Evolutionary conservation across 2,888 invertebrate species (phyloP).

Genomic region (Mythimna vitellina): DNA sequence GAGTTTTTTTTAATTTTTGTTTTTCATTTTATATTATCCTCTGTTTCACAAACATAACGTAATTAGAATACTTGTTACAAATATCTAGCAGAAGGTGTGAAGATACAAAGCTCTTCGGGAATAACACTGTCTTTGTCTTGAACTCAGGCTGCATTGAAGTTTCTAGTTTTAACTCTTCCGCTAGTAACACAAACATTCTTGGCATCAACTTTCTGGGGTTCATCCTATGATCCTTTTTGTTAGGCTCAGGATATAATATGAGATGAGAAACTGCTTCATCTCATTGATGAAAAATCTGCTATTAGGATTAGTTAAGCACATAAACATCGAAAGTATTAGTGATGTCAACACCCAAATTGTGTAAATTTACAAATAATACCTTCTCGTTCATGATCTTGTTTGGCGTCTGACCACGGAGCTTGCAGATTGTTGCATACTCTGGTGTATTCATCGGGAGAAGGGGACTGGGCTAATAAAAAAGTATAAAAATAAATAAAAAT

Average conservation of each 20-base stretch:
- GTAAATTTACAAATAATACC: conserved; percentile 69
- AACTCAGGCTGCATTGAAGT: not conserved
- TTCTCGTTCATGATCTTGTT: conserved; percentile 70
- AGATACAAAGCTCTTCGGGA: not conserved
- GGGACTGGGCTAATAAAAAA: conserved; percentile 54
- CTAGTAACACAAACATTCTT: not conserved
- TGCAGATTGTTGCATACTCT: conserved; percentile 80
- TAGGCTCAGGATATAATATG: not conserved
- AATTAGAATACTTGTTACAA: not conserved
- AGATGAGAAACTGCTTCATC: not conserved
- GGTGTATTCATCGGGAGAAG: conserved; percentile 68
- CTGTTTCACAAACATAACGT: not conserved
- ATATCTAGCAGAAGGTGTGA: not conserved
- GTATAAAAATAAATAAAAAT: conserved; percentile 38
- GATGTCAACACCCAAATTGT: conserved; percentile 30
- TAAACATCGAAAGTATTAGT: conserved; percentile 39
- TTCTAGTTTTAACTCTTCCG: not conserved
- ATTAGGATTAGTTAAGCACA: not conserved
- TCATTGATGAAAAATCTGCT: not conserved
- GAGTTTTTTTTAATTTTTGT: too few relatives aligned
- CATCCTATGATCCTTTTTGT: not conserved
- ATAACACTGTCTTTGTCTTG: not conserved
- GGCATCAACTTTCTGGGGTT: not conserved
- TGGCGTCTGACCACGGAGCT: conserved; percentile 71
- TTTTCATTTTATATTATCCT: too few relatives aligned